Evolutionary conservation across 1,140 invertebrate genomes (phyloP), one percentile per base, ranked within the genome.

Genomic region (Dufourea novaeangliae): DNA sequence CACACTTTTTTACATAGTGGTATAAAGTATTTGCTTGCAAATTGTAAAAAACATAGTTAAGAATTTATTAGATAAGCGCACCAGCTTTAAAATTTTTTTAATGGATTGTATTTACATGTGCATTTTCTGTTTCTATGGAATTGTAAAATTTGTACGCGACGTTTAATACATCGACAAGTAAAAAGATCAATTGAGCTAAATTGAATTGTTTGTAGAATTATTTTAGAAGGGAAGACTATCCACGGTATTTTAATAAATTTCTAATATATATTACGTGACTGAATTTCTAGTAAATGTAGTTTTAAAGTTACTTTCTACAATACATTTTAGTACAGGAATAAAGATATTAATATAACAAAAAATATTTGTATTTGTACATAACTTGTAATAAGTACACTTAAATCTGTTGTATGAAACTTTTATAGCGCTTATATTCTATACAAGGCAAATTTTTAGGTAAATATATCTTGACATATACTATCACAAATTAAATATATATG

Each of bases 361-460:
- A 61, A 70, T n/a, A 0, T 29, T 78, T 2, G 29, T 64, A 46
- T 66, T 27, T 78, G 69, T 78, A 78, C 56, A 78, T 78, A 78
- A 64, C n/a, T 77, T 14, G 50, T 71, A 77, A 52, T 25, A 56
- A 41, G 34, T 77, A 50, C 5, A 27, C 34, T 41, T 73, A 54
- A n/a, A 56, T 22, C 12, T 14, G 41, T 54, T 62, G 39, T 66
- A 54, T 64, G 44, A 72, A 66, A 78, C 6, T 41, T 73, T 72
- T 73, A 44, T 72, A 63, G 39, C 25, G 11, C 4, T 72, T 46
- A 69, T 63, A 76, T 56, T 63, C 39, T 20, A 63, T 72, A 64
- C 3, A 41, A 71, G 29, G 12, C 7, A 39, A 56, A 14, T 37
- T 8, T 63, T 44, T 78, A 78, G 46, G 8, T 72, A 64, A 78